Conservation (phyloP, 2,797 vertebrate genomes). For the Oreortyx pictus region DNA sequence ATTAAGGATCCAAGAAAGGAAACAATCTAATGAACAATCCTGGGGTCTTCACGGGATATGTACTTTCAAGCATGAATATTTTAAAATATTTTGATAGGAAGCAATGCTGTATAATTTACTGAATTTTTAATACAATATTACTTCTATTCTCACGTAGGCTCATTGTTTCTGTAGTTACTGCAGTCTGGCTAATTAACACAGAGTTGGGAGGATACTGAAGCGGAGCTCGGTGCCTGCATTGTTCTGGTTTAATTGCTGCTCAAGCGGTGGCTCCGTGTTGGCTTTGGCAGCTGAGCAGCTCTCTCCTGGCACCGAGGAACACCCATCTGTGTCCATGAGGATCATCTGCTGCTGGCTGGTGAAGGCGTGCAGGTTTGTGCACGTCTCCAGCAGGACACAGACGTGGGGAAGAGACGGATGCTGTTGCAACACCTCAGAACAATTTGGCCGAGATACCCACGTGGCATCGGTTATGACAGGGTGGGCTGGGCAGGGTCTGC, state of each 20-base stretch:
- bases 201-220: constrained; percentile 24
- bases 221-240: background rate
- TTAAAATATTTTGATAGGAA: constrained; percentile 28
- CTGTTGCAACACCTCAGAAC: rapidly evolving
- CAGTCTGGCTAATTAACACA: constrained; percentile 48
- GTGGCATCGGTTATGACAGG: background rate
- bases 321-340: background rate
- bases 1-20: rapidly evolving
- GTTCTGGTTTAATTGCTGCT: constrained; percentile 53
- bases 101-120: constrained; percentile 24
- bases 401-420: background rate
- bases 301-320: constrained; percentile 33
- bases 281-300: constrained; percentile 36
- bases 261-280: background rate
- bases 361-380: background rate
- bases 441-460: background rate
- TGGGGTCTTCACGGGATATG: background rate
- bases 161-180: background rate
- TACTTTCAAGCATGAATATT: constrained; percentile 3
- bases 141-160: background rate
- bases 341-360: background rate
- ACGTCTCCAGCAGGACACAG: rapidly evolving
- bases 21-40: too few relatives aligned
- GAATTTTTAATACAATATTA: constrained; percentile 41
- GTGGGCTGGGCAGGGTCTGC: background rate